A percentile compares a stretch with the other conserved stretches of the same genome.
phyloP scores from a whole-genome alignment of 2,888 invertebrate species.

The Aphodius sticticus region DNA sequence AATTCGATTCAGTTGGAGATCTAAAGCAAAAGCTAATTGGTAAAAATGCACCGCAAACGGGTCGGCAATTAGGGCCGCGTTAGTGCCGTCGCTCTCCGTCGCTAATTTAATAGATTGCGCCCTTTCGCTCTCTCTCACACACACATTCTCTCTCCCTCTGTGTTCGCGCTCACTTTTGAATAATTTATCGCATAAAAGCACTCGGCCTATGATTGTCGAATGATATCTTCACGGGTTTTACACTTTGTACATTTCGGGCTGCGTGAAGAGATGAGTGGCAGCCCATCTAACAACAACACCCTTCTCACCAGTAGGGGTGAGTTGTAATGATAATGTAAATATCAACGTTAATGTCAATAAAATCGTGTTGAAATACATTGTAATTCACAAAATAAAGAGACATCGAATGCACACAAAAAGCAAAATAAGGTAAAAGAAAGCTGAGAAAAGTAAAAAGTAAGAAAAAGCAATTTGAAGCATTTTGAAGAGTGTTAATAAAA shows the following conservation, averaged over 20 bases:
- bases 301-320: no score
- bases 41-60: conserved; percentile 55
- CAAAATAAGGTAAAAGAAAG: no score
- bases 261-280: no score
- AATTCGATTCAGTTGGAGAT: conserved; percentile 39
- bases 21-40: conserved; percentile 52
- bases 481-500: no score
- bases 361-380: no score
- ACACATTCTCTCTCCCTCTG: conserved; percentile 50
- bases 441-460: no score
- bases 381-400: no score
- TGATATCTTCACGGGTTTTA: no score
- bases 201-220: conserved; percentile 7
- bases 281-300: not conserved
- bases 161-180: conserved; percentile 45
- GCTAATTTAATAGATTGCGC: conserved; percentile 53
- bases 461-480: no score
- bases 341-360: no score
- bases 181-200: conserved; percentile 51
- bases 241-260: not conserved
- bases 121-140: conserved; percentile 55
- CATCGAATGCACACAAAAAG: no score
- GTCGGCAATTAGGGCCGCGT: conserved; percentile 53
- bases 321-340: no score
- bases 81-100: conserved; percentile 45